Evolutionary conservation across 2,113 vertebrate species (phyloP).

Genomic region (Danio rerio): DNA sequence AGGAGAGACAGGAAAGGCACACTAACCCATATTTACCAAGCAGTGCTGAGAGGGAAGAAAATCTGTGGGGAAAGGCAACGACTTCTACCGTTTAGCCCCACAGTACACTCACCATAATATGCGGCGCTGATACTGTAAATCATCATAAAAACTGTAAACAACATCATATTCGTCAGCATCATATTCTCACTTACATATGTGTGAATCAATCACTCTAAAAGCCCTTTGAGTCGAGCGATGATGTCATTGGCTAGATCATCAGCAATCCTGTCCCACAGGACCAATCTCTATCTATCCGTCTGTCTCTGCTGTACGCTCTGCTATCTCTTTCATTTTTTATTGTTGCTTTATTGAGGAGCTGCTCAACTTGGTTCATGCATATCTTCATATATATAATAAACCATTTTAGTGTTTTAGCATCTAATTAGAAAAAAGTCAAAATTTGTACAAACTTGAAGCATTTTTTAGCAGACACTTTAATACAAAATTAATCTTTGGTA

Average conservation of each 20-base stretch:
- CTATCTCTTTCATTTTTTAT: neutral
- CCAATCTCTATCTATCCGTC: conserved; percentile 40
- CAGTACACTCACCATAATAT: no score
- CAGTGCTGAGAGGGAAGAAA: conserved; percentile 58
- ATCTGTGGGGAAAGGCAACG: conserved; percentile 53
- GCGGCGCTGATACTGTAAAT: conserved; percentile 2
- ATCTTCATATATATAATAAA: neutral
- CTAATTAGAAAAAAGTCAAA: no score
- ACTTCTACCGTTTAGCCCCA: no score
- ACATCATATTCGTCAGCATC: neutral
- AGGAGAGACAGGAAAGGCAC: conserved; percentile 65
- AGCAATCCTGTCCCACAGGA: conserved; percentile 60
- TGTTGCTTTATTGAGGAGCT: neutral
- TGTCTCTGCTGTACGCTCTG: neutral
- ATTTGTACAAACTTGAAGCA: no score
- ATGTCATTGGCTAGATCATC: conserved; percentile 70
- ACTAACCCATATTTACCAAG: conserved; percentile 77
- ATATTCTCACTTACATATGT: conserved; percentile 11
- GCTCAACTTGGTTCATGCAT: neutral
- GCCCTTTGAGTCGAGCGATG: conserved; percentile 65
- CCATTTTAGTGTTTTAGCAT: neutral
- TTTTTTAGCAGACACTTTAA: no score
- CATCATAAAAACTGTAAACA: no score
- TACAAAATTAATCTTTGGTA: no score
- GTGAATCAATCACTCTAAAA: conserved; percentile 72